A percentile compares a stretch with the other conserved stretches of the same genome.
Evolutionary conservation across 2,113 vertebrate genomes (phyloP).

Genomic region (Leuciscus idus): DNA sequence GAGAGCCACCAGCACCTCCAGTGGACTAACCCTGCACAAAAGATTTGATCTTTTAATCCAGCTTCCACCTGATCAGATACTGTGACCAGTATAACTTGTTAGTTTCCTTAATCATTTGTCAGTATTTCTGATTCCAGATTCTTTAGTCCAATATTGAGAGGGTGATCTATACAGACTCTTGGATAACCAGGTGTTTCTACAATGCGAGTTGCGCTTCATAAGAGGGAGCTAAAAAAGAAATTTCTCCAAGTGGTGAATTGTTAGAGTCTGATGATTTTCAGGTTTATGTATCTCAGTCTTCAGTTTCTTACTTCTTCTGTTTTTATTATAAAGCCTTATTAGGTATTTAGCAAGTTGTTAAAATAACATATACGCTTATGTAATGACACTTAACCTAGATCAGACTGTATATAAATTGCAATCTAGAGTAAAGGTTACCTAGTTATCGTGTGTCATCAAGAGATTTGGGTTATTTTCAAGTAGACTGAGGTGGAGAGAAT

Average conservation of each 20-base stretch:
- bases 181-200: neutral
- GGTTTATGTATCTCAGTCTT: neutral
- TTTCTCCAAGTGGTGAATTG: neutral
- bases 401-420: neutral
- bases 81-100: slow-evolving; percentile 74
- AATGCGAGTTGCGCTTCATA: too few relatives aligned
- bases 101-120: slow-evolving; percentile 38
- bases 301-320: neutral
- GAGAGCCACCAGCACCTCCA: slow-evolving; percentile 91
- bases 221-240: neutral
- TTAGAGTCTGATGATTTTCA: neutral
- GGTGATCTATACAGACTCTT: neutral
- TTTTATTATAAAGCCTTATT: slow-evolving; percentile 14
- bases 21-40: slow-evolving; percentile 81
- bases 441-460: neutral
- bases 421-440: neutral
- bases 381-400: neutral
- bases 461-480: neutral
- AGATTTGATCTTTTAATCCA: slow-evolving; percentile 17
- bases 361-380: neutral
- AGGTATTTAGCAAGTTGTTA: slow-evolving; percentile 1
- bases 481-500: neutral
- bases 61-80: slow-evolving; percentile 73
- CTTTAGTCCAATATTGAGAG: slow-evolving; percentile 20
- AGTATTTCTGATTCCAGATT: slow-evolving; percentile 64